These are phyloP conservation scores for Oasisia sp. DNA, from an alignment of 2,888 invertebrate species.

Conservation along the genomic window DNA sequence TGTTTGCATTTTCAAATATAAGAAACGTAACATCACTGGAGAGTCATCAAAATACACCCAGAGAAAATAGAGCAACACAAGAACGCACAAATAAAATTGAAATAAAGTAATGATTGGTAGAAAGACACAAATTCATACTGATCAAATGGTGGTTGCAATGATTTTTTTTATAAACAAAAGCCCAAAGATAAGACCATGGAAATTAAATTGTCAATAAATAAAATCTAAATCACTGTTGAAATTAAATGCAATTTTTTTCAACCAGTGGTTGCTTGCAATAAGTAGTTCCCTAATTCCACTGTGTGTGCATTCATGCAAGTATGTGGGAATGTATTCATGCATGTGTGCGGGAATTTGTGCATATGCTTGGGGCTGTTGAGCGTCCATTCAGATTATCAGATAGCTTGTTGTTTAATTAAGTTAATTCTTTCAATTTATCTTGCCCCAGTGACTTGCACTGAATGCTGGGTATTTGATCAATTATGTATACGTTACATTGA, in stretches of 20 bases:
- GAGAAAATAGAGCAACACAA: neutral
- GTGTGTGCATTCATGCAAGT: neutral
- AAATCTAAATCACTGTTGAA: neutral
- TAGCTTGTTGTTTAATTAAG: neutral
- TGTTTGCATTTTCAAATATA: neutral
- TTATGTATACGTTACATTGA: neutral
- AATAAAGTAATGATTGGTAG: neutral
- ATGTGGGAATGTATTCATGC: no score
- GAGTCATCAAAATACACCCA: no score
- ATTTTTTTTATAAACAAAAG: neutral
- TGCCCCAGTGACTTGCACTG: neutral
- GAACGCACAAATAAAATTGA: neutral
- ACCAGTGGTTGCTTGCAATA: neutral
- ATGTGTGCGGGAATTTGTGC: no score
- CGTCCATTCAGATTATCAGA: neutral
- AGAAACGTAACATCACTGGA: neutral
- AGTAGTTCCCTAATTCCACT: neutral
- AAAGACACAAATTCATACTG: no score
- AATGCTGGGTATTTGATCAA: neutral
- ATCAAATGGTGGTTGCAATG: no score
- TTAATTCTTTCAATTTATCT: neutral
- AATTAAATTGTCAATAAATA: neutral
- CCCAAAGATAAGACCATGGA: neutral
- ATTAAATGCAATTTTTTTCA: neutral
- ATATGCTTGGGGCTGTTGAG: neutral